A percentile compares a stretch with the other conserved stretches of the same genome.
These are phyloP conservation scores for Drosophila lacertosa DNA, from an alignment of 1,140 invertebrate species.

Conservation along the genomic window DNA sequence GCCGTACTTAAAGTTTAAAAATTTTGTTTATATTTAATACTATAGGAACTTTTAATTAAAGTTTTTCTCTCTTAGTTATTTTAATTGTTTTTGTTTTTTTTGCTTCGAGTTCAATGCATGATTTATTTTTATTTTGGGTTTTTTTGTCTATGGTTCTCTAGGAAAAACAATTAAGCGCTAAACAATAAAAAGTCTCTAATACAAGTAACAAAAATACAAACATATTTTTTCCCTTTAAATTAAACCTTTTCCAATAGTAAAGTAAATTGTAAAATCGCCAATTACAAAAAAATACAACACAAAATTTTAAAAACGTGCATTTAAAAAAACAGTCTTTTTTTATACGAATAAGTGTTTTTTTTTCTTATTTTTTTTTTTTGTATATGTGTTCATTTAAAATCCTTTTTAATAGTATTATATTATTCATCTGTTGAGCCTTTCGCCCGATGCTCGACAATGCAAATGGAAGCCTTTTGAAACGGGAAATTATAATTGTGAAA, in stretches of 20 bases:
- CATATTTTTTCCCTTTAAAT: too few relatives aligned
- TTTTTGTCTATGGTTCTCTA: background rate
- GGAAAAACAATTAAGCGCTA: slow-evolving; percentile 5
- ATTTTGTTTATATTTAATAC: slow-evolving; percentile 48
- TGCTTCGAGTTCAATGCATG: background rate
- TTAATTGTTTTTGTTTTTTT: slow-evolving; percentile 19
- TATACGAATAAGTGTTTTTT: background rate
- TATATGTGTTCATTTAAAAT: slow-evolving; percentile 16
- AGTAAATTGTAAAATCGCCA: background rate
- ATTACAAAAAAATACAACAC: too few relatives aligned
- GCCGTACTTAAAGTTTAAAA: slow-evolving; percentile 13
- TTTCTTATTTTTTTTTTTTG: background rate
- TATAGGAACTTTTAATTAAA: slow-evolving; percentile 72
- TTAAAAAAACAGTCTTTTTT: background rate
- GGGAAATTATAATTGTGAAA: slow-evolving; percentile 27
- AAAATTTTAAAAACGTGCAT: background rate
- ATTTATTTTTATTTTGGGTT: slow-evolving; percentile 8
- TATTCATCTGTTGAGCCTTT: slow-evolving; percentile 21
- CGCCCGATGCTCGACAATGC: slow-evolving; percentile 17
- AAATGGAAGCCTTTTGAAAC: slow-evolving; percentile 28
- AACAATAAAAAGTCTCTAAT: slow-evolving; percentile 7
- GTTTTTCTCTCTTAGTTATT: slow-evolving; percentile 43
- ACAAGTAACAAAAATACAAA: slow-evolving; percentile 4
- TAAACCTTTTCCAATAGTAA: slow-evolving; percentile 8
- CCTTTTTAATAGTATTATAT: slow-evolving; percentile 40